Evolutionary conservation across 2,888 invertebrate species (phyloP).

Genomic region (Microctonus hyperodae): DNA sequence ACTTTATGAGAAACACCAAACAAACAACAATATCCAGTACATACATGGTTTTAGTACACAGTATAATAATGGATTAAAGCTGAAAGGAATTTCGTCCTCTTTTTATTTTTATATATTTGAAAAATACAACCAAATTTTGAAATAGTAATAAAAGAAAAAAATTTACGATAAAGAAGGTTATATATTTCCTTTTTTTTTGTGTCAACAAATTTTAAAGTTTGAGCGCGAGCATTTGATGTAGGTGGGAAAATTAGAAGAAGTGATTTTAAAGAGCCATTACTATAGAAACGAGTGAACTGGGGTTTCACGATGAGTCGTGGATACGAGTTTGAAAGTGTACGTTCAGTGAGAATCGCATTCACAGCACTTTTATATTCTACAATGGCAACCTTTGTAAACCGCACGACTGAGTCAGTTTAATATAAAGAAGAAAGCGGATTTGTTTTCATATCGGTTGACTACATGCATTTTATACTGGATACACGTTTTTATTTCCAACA

Average conservation of each 20-base stretch:
- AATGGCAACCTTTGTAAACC: slow-evolving; percentile 39
- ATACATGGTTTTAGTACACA: not conserved
- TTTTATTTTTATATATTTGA: not conserved
- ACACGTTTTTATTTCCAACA: not conserved
- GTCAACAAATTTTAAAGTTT: not conserved
- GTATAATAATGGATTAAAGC: not conserved
- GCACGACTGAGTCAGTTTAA: slow-evolving; percentile 30
- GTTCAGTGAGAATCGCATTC: slow-evolving; percentile 33
- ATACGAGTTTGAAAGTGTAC: slow-evolving; percentile 39
- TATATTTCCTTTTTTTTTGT: slow-evolving; percentile 1
- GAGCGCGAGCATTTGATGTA: slow-evolving; percentile 28
- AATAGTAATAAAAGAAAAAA: not conserved
- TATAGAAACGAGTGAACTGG: slow-evolving; percentile 36
- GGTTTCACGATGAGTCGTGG: slow-evolving; percentile 36
- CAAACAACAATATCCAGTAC: not conserved
- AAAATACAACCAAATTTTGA: not conserved
- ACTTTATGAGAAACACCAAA: not conserved
- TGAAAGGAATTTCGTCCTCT: slow-evolving; percentile 1
- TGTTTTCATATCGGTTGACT: not conserved
- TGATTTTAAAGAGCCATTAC: slow-evolving; percentile 41
- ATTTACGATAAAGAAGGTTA: not conserved
- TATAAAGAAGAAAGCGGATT: not conserved
- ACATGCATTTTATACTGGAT: not conserved
- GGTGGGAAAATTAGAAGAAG: slow-evolving; percentile 36
- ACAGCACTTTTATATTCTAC: slow-evolving; percentile 36